Base-by-base conservation (phyloP, 2,888 invertebrate species). In the Apamea monoglypha region DNA sequence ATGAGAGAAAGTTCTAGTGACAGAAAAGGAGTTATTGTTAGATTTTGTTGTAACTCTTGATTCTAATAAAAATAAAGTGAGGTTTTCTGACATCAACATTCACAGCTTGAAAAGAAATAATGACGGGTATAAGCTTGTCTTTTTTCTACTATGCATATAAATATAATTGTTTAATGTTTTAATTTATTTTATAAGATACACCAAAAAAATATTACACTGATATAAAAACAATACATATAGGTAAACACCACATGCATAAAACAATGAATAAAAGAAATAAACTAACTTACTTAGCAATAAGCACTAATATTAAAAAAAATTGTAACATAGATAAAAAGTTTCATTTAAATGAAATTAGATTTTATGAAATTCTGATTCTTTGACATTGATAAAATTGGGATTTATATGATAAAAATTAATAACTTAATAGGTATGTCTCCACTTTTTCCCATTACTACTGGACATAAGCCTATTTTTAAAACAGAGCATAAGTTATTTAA, bases 11-110 rank as follows among this genome's bases (percentile, higher is more conserved):
- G 61, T 72, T 69, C 47, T 53, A n/a, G 5, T 21, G n/a, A 56
- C 25, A 69, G 40, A n/a, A 78, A 84, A 66, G 16, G n/a, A 68
- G 36, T 68, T 47, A 3, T 36, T 64, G 21, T 44, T 36, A 36
- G 29, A 66, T 18, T 21, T 82, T 36, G 8, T 44, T 40, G 0
- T 59, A 44, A 64, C 2, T 36, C 21, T 32, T 63, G 61, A 32
- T 70, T 63, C n/a, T 47, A 80, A 14, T 21, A 56, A 25, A 61
- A 29, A 21, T 40, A 29, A 25, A 40, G 16, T n/a, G 18, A 14
- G 36, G 5, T 18, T 10, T 14, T 16, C 18, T 16, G 71, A 59
- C 1, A 18, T 16, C 16, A 12, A 21, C 10, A 61, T n/a, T 36
- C 7, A 32, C 47, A 29, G 69, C 29, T 47, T 29, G 1, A 8